These are phyloP conservation scores for Pristis pectinata DNA, from an alignment of 2,797 vertebrate species.

Conservation along the genomic window DNA sequence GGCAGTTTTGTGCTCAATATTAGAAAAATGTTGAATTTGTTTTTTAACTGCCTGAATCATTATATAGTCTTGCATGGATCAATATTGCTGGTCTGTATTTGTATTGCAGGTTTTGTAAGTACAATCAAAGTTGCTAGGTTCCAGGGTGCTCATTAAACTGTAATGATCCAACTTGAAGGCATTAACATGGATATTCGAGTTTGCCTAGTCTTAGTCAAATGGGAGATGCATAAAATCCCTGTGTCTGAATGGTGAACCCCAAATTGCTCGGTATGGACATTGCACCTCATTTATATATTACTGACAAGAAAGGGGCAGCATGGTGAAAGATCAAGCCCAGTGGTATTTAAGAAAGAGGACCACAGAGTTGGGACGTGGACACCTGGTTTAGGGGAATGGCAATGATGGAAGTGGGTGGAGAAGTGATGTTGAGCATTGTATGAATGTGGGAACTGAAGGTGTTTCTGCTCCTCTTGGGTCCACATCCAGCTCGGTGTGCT, in stretches of 20 bases:
- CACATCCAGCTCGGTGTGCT: no score
- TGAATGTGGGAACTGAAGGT: not conserved
- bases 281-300: not conserved
- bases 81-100: not conserved
- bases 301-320: not conserved
- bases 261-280: not conserved
- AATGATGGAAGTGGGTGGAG: not conserved
- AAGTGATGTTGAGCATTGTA: not conserved
- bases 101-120: not conserved
- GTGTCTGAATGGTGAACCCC: not conserved
- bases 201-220: not conserved
- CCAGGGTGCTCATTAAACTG: not conserved
- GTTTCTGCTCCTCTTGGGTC: no score
- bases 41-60: not conserved
- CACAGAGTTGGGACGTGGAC: not conserved
- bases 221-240: not conserved
- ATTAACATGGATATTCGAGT: not conserved
- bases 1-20: not conserved
- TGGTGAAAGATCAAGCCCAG: not conserved
- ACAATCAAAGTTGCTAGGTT: not conserved
- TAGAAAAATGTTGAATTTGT: not conserved
- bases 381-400: not conserved
- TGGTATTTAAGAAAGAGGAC: not conserved
- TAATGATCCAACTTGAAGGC: not conserved
- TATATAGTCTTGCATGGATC: not conserved